Conservation (phyloP, 2,888 invertebrate genomes). For the Lymantria monacha region DNA sequence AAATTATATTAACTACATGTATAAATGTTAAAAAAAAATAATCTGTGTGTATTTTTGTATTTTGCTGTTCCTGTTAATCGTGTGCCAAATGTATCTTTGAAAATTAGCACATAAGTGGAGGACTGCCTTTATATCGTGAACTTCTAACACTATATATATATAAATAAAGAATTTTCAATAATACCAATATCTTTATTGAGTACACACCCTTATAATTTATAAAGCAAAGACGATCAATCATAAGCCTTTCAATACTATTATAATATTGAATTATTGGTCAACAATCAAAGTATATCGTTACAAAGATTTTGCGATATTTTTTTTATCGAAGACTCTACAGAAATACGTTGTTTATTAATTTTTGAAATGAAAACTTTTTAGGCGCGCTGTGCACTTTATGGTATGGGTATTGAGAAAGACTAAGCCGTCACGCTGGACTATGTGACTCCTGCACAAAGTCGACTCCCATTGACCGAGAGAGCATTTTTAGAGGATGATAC, state of each 20-base stretch:
- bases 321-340: neutral
- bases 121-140: constrained; percentile 37
- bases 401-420: too few species aligned
- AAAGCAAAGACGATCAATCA: neutral
- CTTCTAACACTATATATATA: constrained; percentile 12
- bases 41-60: constrained; percentile 39
- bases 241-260: constrained; percentile 4
- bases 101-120: constrained; percentile 16
- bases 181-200: neutral
- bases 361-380: too few species aligned
- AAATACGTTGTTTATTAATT: too few species aligned
- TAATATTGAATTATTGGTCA: neutral
- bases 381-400: too few species aligned
- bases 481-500: too few species aligned
- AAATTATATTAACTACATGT: too few species aligned
- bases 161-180: constrained; percentile 22
- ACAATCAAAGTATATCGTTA: neutral
- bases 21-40: constrained; percentile 19
- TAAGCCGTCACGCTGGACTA: too few species aligned
- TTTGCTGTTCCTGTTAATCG: constrained; percentile 16
- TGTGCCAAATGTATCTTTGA: constrained; percentile 40
- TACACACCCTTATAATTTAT: neutral
- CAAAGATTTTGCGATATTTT: neutral
- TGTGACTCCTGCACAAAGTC: too few species aligned
- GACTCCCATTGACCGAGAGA: too few species aligned